These are phyloP conservation scores for Drosophila dunni DNA, from an alignment of 1,140 invertebrate species.

Conservation along the genomic window DNA sequence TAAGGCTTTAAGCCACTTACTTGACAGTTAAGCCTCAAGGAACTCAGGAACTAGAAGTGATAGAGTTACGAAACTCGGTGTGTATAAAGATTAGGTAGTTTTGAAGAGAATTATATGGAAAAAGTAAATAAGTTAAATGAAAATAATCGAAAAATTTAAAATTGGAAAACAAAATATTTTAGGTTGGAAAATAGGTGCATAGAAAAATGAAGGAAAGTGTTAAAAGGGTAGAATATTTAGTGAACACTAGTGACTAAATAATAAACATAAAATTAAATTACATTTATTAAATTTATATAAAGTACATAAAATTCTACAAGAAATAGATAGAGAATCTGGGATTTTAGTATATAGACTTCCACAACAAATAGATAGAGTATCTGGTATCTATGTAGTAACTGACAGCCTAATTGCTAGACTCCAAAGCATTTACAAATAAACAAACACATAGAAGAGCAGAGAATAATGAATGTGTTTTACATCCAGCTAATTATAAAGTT, in stretches of 20 bases:
- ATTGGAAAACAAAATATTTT: too few relatives aligned
- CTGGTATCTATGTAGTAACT: background rate
- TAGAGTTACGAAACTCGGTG: background rate
- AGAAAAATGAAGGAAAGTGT: too few relatives aligned
- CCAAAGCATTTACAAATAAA: background rate
- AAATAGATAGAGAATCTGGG: too few relatives aligned
- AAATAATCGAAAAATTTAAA: too few relatives aligned
- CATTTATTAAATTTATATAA: too few relatives aligned
- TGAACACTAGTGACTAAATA: too few relatives aligned
- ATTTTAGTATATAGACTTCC: too few relatives aligned
- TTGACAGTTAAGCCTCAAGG: background rate
- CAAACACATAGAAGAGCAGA: background rate
- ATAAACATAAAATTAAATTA: too few relatives aligned
- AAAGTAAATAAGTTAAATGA: background rate
- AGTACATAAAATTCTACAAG: too few relatives aligned
- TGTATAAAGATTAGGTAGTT: background rate
- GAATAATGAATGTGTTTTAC: background rate
- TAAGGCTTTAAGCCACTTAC: too few relatives aligned
- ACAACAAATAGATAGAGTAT: background rate
- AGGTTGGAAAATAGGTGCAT: too few relatives aligned
- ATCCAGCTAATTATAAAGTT: conserved; percentile 3
- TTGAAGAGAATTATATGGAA: background rate
- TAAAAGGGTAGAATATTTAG: too few relatives aligned
- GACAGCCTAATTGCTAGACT: background rate
- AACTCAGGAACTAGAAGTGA: background rate